Base-by-base conservation (phyloP, 2,888 invertebrate species). In the Phyto melanocephala region DNA sequence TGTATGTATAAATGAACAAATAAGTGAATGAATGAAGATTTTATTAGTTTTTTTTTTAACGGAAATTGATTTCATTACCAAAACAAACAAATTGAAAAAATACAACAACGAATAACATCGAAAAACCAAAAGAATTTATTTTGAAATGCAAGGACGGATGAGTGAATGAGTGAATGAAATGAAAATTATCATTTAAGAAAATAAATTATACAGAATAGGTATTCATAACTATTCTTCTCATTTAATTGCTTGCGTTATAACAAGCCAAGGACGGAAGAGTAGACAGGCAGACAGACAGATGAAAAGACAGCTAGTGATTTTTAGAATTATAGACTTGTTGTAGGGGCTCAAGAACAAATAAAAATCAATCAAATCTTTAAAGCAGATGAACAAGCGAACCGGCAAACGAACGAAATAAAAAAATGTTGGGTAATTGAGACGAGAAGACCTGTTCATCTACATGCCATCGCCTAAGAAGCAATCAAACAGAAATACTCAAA, bases 41-140 rank as follows among this genome's bases (percentile, higher is more conserved):
- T 67, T 58, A 22, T 54, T 58, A 17, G 40, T 60, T 63, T 45
- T 60, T 33, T 52, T 68, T 56, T 60, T 47, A 88, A 86, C 90
- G 88, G 88, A 90, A 89, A 89, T 89, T 88, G 87, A 87, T 87
- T 87, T 89, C 88, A 89, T 89, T 89, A 90, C 88, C 86, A 90
- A 89, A 89, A 90, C 90, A 89, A 89, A 89, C 87, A 83, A 47
- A 65, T 37, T 47, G 37, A 63, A 56, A 62, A 50, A 24, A 63
- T 15, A 24, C 17, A 63, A 47, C n/a, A 24, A 24, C 22, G n/a
- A n/a, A n/a, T n/a, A 56, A 5, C 13, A 65, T 56, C 54, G 56
- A 56, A 3, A 68, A 56, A 11, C 20, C 17, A 45, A 60, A 17
- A 15, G 45, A 68, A 65, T 24, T 37, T 45, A 40, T 68, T 50